A percentile compares a stretch with the other conserved stretches of the same genome.
Evolutionary conservation across 37 sponge, comb jelly and placozoan species (phyloP).

Genomic region (Eunapius fragilis): DNA sequence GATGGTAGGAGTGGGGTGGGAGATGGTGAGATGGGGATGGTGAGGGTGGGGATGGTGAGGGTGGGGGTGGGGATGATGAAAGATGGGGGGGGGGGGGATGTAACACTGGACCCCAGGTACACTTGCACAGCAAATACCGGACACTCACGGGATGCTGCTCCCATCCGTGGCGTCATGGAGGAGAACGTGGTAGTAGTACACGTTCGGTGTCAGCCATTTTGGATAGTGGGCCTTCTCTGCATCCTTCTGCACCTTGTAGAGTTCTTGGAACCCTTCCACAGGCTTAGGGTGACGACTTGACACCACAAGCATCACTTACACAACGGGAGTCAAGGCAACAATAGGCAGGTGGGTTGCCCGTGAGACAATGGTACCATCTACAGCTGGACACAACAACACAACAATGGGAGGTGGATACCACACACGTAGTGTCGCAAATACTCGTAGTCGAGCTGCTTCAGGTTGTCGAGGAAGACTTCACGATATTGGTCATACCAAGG

Average conservation of each 20-base stretch:
- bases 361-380: neutral
- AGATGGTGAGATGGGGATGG: neutral
- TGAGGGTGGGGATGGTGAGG: too few species aligned
- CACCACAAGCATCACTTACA: slow-evolving; percentile 75
- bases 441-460: slow-evolving; percentile 76
- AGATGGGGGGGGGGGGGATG: neutral
- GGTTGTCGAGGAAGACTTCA: slow-evolving; percentile 71
- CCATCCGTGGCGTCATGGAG: slow-evolving; percentile 65
- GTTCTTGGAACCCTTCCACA: slow-evolving; percentile 59
- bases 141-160: slow-evolving; percentile 23
- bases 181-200: slow-evolving; percentile 70
- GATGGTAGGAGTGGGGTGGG: neutral
- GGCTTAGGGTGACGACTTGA: slow-evolving; percentile 58
- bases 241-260: slow-evolving; percentile 58
- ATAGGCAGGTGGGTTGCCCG: neutral
- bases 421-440: slow-evolving; percentile 68
- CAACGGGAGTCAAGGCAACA: neutral
- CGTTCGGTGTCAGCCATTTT: slow-evolving; percentile 73
- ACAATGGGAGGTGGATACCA: slow-evolving; percentile 36
- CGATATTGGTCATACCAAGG: slow-evolving; percentile 93
- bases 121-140: too few species aligned
- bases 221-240: slow-evolving; percentile 52
- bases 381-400: neutral
- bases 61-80: neutral
- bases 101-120: too few species aligned